Evolutionary conservation across 2,888 invertebrate genomes (phyloP), one percentile per base, ranked within the genome.

Genomic region (Tiphia femorata): DNA sequence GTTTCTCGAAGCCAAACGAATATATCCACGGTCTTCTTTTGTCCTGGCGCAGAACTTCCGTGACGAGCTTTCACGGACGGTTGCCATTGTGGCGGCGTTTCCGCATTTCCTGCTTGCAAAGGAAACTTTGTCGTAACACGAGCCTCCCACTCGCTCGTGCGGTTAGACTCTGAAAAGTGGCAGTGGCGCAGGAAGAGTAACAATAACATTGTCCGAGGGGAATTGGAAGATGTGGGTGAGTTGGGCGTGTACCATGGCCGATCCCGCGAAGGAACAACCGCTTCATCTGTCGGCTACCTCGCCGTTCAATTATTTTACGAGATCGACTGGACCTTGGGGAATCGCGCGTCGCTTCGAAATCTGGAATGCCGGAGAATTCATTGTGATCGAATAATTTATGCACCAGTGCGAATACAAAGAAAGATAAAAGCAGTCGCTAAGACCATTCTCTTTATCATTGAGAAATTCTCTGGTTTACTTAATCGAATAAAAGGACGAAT

Each of bases 41-140:
- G 73, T 64, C n/a, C n/a, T n/a, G 64, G 29, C 54, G 41, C 49
- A 63, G 60, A 53, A 71, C 73, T 76, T 75, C 73, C 78, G 78
- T 65, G 70, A 62, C 59, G 57, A 58, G 59, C 64, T 57, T 25
- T 60, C 50, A 64, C 66, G 63, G 61, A 65, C 59, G 50, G 44
- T 49, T 60, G 49, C 63, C 62, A 75, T 79, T 77, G 76, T 79
- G 50, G 50, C 58, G 58, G 57, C n/a, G 73, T 75, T 75, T 75
- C 49, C 72, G 73, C 66, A 62, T 56, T 55, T 46, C 49, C 55
- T 52, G 58, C 51, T 49, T 49, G 49, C 41, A 25, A 38, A 44
- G 35, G 43, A 25, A 66, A 66, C 55, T 48, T 55, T 41, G 17
- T 16, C 44, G 46, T 43, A 30, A 51, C 64, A 42, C 41, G 53